Conservation (phyloP, 2,113 vertebrate species). For the Shinisaurus crocodilurus region DNA sequence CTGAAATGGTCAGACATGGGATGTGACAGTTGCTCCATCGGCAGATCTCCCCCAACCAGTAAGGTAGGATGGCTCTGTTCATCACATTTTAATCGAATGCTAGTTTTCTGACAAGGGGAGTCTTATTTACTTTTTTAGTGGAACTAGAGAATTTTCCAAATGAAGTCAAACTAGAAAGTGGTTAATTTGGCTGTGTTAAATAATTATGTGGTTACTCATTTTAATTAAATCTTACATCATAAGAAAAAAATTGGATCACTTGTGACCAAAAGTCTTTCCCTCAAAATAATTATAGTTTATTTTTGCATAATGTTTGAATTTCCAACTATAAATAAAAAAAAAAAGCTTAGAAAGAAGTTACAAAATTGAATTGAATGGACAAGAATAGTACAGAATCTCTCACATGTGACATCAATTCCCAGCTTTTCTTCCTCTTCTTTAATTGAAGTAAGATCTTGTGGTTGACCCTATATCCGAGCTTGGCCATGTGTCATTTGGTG, state of each 20-base stretch:
- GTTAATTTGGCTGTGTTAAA: slow-evolving; percentile 27
- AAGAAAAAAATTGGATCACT: slow-evolving; percentile 62
- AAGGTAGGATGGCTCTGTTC: background rate
- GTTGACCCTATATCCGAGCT: slow-evolving; percentile 60
- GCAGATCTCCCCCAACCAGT: background rate
- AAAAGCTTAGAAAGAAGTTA: slow-evolving; percentile 83
- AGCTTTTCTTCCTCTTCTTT: slow-evolving; percentile 63
- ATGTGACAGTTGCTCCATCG: background rate
- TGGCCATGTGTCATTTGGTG: slow-evolving; percentile 65
- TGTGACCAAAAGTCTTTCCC: slow-evolving; percentile 76
- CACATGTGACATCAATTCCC: slow-evolving; percentile 63
- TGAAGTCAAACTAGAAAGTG: slow-evolving; percentile 4
- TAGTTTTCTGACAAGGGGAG: background rate
- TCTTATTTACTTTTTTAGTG: background rate
- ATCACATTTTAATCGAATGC: background rate
- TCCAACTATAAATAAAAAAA: slow-evolving; percentile 80
- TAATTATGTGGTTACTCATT: slow-evolving; percentile 15
- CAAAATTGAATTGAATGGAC: slow-evolving; percentile 74
- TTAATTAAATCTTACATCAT: slow-evolving; percentile 50
- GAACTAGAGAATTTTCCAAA: background rate
- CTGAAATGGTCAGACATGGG: background rate
- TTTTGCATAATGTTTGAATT: slow-evolving; percentile 82
- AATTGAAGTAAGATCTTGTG: slow-evolving; percentile 49
- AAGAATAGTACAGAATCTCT: slow-evolving; percentile 64
- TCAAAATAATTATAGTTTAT: slow-evolving; percentile 84